Evolutionary conservation across 2,113 vertebrate genomes (phyloP).

Genomic region (Clupea harengus): DNA sequence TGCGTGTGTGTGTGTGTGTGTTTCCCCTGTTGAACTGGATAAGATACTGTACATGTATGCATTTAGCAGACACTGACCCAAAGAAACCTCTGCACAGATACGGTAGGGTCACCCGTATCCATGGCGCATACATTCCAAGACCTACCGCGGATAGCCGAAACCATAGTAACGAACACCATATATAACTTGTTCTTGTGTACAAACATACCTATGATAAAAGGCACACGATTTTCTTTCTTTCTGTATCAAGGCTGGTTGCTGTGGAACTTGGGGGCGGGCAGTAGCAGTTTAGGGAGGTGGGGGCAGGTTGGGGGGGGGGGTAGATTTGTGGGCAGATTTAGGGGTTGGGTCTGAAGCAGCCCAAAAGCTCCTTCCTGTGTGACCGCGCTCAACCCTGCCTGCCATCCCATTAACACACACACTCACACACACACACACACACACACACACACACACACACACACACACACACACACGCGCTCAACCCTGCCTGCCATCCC

Average conservation of each 20-base stretch:
- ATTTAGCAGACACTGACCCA: background rate
- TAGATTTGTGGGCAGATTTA: background rate
- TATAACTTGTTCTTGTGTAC: no score
- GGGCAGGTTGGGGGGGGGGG: background rate
- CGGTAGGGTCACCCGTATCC: no score
- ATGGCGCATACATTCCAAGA: no score
- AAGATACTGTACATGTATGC: background rate
- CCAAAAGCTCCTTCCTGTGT: background rate
- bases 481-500: background rate
- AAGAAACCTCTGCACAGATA: background rate
- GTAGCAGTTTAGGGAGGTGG: background rate
- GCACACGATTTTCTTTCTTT: no score
- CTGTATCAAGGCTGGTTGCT: no score
- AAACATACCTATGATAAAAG: no score
- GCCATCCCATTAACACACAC: background rate
- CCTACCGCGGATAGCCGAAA: no score
- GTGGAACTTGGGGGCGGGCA: background rate
- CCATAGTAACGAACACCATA: no score
- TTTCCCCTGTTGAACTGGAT: background rate
- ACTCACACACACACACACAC: no score
- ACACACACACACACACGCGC: no score
- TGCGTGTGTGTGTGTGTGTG: no score
- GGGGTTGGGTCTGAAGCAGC: background rate
- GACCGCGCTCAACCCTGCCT: background rate
- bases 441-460: no score